These are phyloP conservation scores for Hanleya hanleyi DNA, from an alignment of 2,888 invertebrate genomes.

Conservation along the genomic window DNA sequence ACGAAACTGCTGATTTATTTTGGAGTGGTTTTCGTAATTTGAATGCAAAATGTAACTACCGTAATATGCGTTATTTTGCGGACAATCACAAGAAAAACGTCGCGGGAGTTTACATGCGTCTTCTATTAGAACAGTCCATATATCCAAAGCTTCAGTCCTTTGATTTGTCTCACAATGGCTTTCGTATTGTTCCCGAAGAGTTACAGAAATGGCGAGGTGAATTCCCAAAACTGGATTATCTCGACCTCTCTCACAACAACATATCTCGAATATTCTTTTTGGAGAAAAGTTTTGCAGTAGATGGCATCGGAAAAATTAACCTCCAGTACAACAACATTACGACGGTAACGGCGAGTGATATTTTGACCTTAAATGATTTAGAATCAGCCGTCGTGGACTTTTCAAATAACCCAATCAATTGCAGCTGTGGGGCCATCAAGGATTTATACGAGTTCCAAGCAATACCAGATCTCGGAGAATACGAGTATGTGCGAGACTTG, in stretches of 20 bases:
- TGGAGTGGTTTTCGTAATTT: no score
- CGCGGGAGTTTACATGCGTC: background rate
- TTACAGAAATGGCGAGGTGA: background rate
- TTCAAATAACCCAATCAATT: slow-evolving; percentile 49
- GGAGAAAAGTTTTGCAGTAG: background rate
- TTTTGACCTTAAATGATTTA: background rate
- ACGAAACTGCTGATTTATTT: no score
- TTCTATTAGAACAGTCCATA: background rate
- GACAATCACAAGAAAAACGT: background rate
- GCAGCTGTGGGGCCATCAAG: slow-evolving; percentile 40
- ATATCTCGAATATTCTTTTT: background rate
- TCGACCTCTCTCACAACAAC: background rate
- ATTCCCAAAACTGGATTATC: background rate
- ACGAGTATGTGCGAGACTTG: slow-evolving; percentile 4
- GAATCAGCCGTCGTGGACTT: slow-evolving; percentile 47
- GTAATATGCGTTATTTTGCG: background rate
- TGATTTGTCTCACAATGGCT: background rate
- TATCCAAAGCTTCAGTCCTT: background rate
- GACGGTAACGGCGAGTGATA: background rate
- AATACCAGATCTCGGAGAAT: background rate
- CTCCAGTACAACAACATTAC: background rate
- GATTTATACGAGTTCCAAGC: background rate
- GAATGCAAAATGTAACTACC: background rate
- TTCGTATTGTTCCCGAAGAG: background rate
- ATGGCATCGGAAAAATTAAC: background rate